A percentile compares a stretch with the other conserved stretches of the same genome.
Evolutionary conservation across 1,140 invertebrate species (phyloP).

Genomic region (Drosophila miranda): DNA sequence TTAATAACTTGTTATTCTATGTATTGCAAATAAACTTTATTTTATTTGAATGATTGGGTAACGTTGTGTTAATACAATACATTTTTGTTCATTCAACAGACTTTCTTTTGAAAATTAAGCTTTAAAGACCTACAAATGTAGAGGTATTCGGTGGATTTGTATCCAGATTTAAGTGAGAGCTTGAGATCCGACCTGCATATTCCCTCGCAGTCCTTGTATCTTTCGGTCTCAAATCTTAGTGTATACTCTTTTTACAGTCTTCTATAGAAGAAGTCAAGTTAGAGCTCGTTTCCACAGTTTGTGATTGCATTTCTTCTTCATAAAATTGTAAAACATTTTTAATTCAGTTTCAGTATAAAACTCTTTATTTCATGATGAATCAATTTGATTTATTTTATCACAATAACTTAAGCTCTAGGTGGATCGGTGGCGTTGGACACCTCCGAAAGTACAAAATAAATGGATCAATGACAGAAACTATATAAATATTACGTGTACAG

Average conservation of each 20-base stretch:
- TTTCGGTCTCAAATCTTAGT: not conserved
- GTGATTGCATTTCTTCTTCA: not conserved
- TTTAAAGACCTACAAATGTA: too few species aligned
- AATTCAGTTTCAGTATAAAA: conserved; percentile 15
- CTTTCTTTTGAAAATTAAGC: too few species aligned
- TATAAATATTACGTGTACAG: conserved; percentile 70
- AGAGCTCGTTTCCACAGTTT: too few species aligned
- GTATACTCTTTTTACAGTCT: too few species aligned
- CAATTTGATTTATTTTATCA: conserved; percentile 55
- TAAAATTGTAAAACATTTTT: not conserved
- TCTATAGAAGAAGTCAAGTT: too few species aligned
- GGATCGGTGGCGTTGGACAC: conserved; percentile 54
- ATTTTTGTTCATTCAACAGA: too few species aligned
- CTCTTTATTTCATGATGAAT: conserved; percentile 51
- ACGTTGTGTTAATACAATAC: too few species aligned
- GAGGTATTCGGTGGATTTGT: not conserved
- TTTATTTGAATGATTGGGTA: too few species aligned
- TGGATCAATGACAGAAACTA: conserved; percentile 65
- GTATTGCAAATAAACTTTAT: too few species aligned
- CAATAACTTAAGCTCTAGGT: conserved; percentile 69
- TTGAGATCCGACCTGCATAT: too few species aligned
- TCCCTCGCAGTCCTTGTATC: not conserved
- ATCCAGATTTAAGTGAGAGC: too few species aligned
- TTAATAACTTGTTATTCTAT: too few species aligned
- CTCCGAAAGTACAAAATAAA: conserved; percentile 30